Percentiles rank a stretch among this genome's conserved stretches.
Conservation (phyloP, 2,797 vertebrate genomes). For the Brachyrhaphis roseni region DNA sequence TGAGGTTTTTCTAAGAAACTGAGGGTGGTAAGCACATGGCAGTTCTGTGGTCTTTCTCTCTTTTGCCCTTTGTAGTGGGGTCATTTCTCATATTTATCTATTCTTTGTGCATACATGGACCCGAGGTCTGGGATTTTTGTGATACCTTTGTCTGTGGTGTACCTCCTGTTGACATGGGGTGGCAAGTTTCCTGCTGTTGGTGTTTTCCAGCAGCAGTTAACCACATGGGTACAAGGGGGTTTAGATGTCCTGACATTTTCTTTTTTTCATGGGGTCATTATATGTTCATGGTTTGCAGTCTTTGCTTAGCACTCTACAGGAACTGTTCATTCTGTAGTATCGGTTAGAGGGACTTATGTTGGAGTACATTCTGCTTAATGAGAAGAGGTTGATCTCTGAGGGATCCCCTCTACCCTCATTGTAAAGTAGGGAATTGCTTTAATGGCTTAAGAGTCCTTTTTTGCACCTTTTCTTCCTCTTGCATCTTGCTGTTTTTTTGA, state of each 20-base stretch:
- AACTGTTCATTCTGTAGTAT: conserved; percentile 66
- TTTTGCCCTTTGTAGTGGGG: conserved; percentile 61
- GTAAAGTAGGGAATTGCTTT: conserved; percentile 31
- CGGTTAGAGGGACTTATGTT: conserved; percentile 60
- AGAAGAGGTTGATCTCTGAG: conserved; percentile 44
- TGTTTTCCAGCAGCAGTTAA: conserved; percentile 62
- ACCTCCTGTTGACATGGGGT: conserved; percentile 72
- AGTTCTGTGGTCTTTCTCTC: conserved; percentile 66
- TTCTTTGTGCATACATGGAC: conserved; percentile 49
- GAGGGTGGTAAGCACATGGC: conserved; percentile 67
- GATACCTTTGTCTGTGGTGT: conserved; percentile 69
- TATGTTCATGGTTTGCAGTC: conserved; percentile 60
- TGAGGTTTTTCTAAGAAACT: conserved; percentile 73
- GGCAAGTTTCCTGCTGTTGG: conserved; percentile 64
- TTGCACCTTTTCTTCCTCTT: conserved; percentile 46
- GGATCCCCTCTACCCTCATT: conserved; percentile 28
- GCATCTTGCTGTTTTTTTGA: conserved; percentile 11
- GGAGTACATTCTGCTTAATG: conserved; percentile 50
- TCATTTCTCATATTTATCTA: conserved; percentile 72
- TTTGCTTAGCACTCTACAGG: conserved; percentile 40
- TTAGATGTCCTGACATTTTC: conserved; percentile 50
- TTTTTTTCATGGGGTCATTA: conserved; percentile 68
- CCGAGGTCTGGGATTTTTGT: conserved; percentile 31
- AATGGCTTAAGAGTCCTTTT: conserved; percentile 34
- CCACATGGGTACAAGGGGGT: conserved; percentile 57